Percentiles rank a stretch among this genome's conserved stretches.
These are phyloP conservation scores for Notoglanidium macrostoma DNA, from an alignment of 2,797 vertebrate species.

Conservation along the genomic window DNA sequence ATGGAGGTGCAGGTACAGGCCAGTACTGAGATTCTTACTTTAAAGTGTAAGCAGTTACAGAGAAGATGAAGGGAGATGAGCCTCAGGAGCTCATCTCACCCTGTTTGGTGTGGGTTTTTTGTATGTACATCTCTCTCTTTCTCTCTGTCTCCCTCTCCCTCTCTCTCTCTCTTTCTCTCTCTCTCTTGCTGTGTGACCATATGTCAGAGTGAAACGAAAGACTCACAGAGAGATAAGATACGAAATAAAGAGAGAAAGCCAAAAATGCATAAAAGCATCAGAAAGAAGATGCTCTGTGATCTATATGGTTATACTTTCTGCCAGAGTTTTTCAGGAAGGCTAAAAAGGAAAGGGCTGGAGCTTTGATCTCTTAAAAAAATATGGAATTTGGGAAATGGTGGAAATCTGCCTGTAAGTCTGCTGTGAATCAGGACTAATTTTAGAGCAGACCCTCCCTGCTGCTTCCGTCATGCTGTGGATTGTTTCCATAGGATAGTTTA, in stretches of 20 bases:
- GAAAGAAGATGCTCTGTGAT: neutral
- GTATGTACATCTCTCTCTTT: neutral
- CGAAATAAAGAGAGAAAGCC: constrained; percentile 13
- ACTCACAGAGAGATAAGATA: constrained; percentile 38
- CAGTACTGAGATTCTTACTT: constrained; percentile 33
- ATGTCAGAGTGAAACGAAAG: constrained; percentile 62
- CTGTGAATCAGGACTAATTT: constrained; percentile 14
- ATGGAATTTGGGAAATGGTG: neutral
- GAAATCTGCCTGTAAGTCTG: constrained; percentile 11
- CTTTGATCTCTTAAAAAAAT: neutral
- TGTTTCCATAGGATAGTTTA: constrained; percentile 13
- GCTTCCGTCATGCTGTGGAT: neutral
- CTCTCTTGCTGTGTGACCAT: constrained; percentile 71
- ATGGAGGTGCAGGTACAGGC: neutral
- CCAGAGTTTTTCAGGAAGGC: neutral
- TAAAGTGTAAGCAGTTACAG: constrained; percentile 5
- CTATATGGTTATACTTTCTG: neutral
- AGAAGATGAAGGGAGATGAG: neutral
- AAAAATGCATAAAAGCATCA: constrained; percentile 10
- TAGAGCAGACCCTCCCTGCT: constrained; percentile 32
- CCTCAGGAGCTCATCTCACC: constrained; percentile 12
- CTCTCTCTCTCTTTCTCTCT: constrained; percentile 51
- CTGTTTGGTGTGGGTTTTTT: constrained; percentile 8
- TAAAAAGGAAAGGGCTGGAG: neutral
- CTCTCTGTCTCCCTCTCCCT: constrained; percentile 11